Conservation (phyloP, 2,113 vertebrate genomes). For the Cyanoramphus novaezelandiae region DNA sequence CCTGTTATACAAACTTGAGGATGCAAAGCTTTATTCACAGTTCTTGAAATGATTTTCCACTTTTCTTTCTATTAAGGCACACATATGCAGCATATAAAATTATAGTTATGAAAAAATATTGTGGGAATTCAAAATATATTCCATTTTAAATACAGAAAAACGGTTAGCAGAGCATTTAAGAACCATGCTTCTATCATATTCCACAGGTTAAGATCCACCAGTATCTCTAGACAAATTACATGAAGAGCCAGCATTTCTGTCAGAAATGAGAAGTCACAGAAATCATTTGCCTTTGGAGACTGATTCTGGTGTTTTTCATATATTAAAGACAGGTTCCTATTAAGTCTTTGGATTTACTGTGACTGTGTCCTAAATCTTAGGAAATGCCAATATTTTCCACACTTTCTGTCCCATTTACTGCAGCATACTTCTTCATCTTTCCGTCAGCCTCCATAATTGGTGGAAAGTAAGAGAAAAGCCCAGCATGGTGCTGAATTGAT, state of each 20-base stretch:
- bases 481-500: neutral
- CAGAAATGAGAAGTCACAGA: neutral
- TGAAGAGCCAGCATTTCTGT: neutral
- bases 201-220: neutral
- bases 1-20: neutral
- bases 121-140: neutral
- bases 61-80: neutral
- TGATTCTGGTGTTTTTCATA: conserved; percentile 34
- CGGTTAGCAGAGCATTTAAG: neutral
- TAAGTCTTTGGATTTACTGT: conserved; percentile 55
- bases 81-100: neutral
- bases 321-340: conserved; percentile 28
- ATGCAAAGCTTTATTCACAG: neutral
- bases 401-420: conserved; percentile 2
- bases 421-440: neutral
- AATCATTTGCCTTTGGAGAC: conserved; percentile 33
- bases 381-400: conserved; percentile 45
- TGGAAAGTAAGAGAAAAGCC: conserved; percentile 27
- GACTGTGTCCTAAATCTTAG: conserved; percentile 18
- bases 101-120: neutral
- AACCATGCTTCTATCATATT: neutral
- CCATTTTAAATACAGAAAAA: neutral
- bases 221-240: neutral
- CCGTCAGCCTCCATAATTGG: conserved; percentile 7
- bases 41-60: neutral